Percentiles rank a stretch among this genome's conserved stretches.
phyloP scores from a whole-genome alignment of 2,797 vertebrate genomes.

The Gymnocypris eckloni region DNA sequence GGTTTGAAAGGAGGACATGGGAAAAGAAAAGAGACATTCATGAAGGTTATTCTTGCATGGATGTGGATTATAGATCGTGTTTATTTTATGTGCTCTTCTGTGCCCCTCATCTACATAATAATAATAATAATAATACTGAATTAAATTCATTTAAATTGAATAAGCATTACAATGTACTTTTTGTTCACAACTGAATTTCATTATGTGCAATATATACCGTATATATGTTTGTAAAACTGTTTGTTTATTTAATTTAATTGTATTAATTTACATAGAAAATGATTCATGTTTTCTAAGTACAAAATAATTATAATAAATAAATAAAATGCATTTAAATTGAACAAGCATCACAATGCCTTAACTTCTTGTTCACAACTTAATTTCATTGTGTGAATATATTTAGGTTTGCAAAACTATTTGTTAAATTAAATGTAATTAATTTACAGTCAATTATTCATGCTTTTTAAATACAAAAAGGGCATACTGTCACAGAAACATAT shows the following conservation, averaged over 20 bases:
- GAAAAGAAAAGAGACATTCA: constrained; percentile 13
- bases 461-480: too few species aligned
- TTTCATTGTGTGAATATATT: background rate
- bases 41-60: background rate
- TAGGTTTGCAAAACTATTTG: background rate
- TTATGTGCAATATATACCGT: background rate
- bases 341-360: too few species aligned
- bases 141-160: background rate
- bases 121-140: background rate
- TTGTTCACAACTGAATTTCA: background rate
- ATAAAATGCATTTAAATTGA: too few species aligned
- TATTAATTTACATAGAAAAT: background rate
- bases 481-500: background rate
- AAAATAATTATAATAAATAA: background rate
- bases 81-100: constrained; percentile 9
- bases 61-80: constrained; percentile 29
- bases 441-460: background rate
- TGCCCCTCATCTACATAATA: constrained; percentile 28
- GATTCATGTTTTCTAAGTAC: background rate
- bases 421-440: accelerated
- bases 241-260: background rate
- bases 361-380: background rate
- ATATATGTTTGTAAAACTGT: background rate
- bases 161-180: background rate
- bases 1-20: background rate